These are phyloP conservation scores for Chymomyza costata DNA, from an alignment of 1,140 invertebrate genomes.

Conservation along the genomic window DNA sequence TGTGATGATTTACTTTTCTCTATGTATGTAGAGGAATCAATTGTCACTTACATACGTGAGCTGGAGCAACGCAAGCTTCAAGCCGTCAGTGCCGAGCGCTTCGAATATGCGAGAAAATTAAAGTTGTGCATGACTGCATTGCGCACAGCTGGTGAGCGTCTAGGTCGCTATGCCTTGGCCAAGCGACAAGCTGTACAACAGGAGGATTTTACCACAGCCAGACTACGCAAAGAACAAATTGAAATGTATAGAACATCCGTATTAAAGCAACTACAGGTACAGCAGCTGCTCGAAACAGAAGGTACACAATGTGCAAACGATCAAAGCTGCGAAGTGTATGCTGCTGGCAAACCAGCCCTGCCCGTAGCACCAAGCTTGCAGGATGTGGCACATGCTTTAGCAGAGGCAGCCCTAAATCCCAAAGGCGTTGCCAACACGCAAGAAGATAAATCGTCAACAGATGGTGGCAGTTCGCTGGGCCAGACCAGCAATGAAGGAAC, in stretches of 20 bases:
- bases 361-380: slow-evolving; percentile 69
- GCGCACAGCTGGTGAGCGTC: slow-evolving; percentile 88
- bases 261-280: slow-evolving; percentile 82
- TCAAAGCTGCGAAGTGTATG: slow-evolving; percentile 64
- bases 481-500: slow-evolving; percentile 25
- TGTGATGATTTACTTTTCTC: slow-evolving; percentile 97
- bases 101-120: slow-evolving; percentile 93
- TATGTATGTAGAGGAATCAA: slow-evolving; percentile 97
- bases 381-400: slow-evolving; percentile 67
- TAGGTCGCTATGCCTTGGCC: slow-evolving; percentile 92
- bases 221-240: slow-evolving; percentile 91
- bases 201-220: slow-evolving; percentile 93
- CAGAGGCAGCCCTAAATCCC: slow-evolving; percentile 51
- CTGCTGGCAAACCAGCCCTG: slow-evolving; percentile 62
- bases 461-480: slow-evolving; percentile 34
- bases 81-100: slow-evolving; percentile 83
- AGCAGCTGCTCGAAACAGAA: slow-evolving; percentile 86
- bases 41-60: slow-evolving; percentile 89
- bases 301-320: slow-evolving; percentile 78
- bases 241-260: slow-evolving; percentile 84
- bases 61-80: slow-evolving; percentile 91
- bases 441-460: slow-evolving; percentile 55
- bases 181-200: slow-evolving; percentile 92
- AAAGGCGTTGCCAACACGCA: slow-evolving; percentile 38
- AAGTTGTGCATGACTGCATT: slow-evolving; percentile 90